Percentiles rank a stretch among this genome's conserved stretches.
phyloP scores from a whole-genome alignment of 2,113 vertebrate genomes.

The Leptobrachium leishanense region DNA sequence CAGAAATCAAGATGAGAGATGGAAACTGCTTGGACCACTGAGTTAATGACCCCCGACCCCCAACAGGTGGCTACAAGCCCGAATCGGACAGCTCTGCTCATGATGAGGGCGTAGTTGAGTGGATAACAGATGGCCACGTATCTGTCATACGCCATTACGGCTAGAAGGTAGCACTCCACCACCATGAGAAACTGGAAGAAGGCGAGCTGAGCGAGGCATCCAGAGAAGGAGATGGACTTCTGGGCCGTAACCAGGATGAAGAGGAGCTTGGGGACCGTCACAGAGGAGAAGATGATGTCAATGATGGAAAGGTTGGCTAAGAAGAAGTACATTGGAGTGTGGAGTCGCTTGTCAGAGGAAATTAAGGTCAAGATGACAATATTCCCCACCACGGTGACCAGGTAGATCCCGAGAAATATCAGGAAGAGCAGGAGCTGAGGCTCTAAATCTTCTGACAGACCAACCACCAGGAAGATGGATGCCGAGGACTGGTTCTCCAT shows the following conservation, averaged over 20 bases:
- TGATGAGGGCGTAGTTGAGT: conserved; percentile 20
- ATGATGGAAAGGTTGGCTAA: conserved; percentile 32
- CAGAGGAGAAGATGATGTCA: conserved; percentile 25
- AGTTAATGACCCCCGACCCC: conserved; percentile 7
- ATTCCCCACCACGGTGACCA: conserved; percentile 10
- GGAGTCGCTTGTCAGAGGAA: background rate
- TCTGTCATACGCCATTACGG: conserved; percentile 30
- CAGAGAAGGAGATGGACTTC: background rate
- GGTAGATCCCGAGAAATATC: conserved; percentile 26
- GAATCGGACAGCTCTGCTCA: background rate
- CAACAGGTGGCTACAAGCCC: conserved; percentile 5
- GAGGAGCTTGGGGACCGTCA: conserved; percentile 20
- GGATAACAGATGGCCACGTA: conserved; percentile 30
- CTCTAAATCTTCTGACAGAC: background rate
- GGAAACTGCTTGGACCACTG: background rate
- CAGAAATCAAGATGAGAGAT: conserved; percentile 29
- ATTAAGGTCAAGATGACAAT: conserved; percentile 11
- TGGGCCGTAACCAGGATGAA: conserved; percentile 17
- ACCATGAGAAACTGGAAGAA: conserved; percentile 33
- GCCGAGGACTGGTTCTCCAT: background rate
- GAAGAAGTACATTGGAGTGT: conserved; percentile 33
- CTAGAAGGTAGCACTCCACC: conserved; percentile 25
- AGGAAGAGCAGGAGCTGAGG: conserved; percentile 20
- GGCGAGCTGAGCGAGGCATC: conserved; percentile 7
- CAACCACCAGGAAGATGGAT: conserved; percentile 7